phyloP scores from a whole-genome alignment of 2,113 vertebrate species.

The Podocnemis expansa region DNA sequence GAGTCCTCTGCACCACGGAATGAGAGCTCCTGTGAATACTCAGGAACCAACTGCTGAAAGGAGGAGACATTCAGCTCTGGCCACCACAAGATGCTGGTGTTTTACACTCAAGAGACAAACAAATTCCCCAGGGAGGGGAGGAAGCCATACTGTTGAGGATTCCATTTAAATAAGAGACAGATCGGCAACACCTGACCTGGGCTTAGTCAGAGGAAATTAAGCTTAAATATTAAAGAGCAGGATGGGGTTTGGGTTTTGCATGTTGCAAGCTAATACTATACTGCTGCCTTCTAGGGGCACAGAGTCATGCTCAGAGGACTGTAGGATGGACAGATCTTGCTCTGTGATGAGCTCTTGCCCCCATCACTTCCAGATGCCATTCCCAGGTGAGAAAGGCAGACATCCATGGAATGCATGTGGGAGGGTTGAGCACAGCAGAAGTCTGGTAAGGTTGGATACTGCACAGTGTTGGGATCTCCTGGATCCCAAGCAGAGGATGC shows the following conservation, averaged over 20 bases:
- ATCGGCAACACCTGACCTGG: not conserved
- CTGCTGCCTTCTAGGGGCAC: not conserved
- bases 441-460: not conserved
- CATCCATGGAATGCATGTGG: not conserved
- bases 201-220: not conserved
- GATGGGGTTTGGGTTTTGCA: not conserved
- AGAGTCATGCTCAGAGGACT: not conserved
- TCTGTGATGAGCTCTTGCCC: not conserved
- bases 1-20: not conserved
- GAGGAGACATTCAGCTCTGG: no score
- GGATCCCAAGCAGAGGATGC: not conserved
- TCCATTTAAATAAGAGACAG: not conserved
- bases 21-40: not conserved
- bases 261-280: not conserved
- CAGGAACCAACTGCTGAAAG: not conserved
- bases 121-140: not conserved
- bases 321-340: not conserved
- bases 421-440: not conserved
- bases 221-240: not conserved
- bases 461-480: not conserved
- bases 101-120: not conserved
- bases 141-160: not conserved
- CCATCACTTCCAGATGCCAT: not conserved
- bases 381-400: not conserved
- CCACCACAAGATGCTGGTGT: not conserved